Conservation (phyloP, 1,140 invertebrate species). For the Anoplolepis gracilipes region DNA sequence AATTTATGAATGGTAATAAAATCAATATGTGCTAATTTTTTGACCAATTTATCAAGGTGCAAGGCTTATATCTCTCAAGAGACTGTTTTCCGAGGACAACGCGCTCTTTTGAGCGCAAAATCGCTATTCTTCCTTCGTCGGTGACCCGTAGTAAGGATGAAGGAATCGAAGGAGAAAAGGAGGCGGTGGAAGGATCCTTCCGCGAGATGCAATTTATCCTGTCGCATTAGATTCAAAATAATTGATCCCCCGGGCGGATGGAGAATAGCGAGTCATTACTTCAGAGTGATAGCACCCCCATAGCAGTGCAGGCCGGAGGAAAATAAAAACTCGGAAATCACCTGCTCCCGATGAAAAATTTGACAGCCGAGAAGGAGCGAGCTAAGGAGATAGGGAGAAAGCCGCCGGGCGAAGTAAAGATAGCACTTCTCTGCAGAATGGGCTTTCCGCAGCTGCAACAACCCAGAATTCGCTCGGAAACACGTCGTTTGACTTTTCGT, state of each 20-base stretch:
- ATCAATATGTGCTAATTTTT: slow-evolving; percentile 61
- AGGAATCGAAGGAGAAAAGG: slow-evolving; percentile 14
- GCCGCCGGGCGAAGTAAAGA: slow-evolving; percentile 19
- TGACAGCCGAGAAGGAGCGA: slow-evolving; percentile 51
- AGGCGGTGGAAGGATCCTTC: slow-evolving; percentile 38
- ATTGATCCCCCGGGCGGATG: slow-evolving; percentile 78
- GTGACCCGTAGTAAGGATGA: slow-evolving; percentile 8
- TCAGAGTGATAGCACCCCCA: slow-evolving; percentile 70
- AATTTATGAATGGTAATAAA: background rate
- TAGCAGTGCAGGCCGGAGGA: slow-evolving; percentile 61
- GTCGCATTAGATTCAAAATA: slow-evolving; percentile 80
- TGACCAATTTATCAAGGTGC: slow-evolving; percentile 65
- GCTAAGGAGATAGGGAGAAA: slow-evolving; percentile 31
- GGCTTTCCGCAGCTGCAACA: slow-evolving; percentile 46
- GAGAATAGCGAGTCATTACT: slow-evolving; percentile 78
- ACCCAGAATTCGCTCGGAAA: slow-evolving; percentile 45
- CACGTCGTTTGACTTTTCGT: slow-evolving; percentile 43
- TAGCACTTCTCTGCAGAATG: slow-evolving; percentile 30
- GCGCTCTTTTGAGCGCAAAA: slow-evolving; percentile 64
- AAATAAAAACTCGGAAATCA: slow-evolving; percentile 80
- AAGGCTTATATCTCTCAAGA: slow-evolving; percentile 10
- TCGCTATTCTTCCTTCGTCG: slow-evolving; percentile 33
- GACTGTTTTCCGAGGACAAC: slow-evolving; percentile 66
- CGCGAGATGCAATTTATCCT: slow-evolving; percentile 76
- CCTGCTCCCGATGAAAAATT: slow-evolving; percentile 74